Base-by-base conservation (phyloP, 92 coral and sea anemone species). In the Palythoa caribaeorum region DNA sequence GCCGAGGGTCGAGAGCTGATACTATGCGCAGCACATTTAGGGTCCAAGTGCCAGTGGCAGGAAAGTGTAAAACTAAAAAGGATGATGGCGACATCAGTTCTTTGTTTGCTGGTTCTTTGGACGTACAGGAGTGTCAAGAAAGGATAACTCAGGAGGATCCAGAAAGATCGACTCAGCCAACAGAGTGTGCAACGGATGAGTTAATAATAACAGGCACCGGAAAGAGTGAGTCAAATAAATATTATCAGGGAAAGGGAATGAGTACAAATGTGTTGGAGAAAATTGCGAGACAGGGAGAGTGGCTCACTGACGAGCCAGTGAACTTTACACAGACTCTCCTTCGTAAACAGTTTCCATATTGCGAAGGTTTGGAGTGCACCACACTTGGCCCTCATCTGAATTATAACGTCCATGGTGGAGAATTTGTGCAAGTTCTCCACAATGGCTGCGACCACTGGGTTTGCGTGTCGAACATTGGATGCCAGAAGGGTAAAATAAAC, bases 341-440 rank as follows among this genome's bases (percentile, higher is more conserved):
- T 39, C 55, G 78, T 38, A 38, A 87, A 77, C 14, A 70, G 15
- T 54, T 77, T 87, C 85, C 90, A 3, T 1, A 13, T 1, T 55
- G 80, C 28, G 78, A 77, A 76, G 85, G 85, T n/a, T 77, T 78
- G 6, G 85, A 87, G 51, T 60, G 74, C 14, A 60, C 85, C 16
- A 87, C 85, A 20, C 36, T 86, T 28, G 83, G 84, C 21, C 55
- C 54, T 20, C 37, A 55, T 75, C 79, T 86, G 4, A 40, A 57
- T 54, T 87, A 87, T 55, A 76, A 92, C 12, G 76, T 83, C 54
- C 71, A 54, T 20, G 38, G 76, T 55, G 87, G 87, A 2, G 77
- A 91, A 65, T 93, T 91, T 85, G 87, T 91, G 19, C 96, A 93
- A 38, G 86, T 91, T 19, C 50, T 93, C 1, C 92, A 93, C 73